Percentiles rank a stretch among this genome's conserved stretches.
Evolutionary conservation across 30 jellyfish, hydroid and myxozoan species (phyloP).

Genomic region (Cassiopea andromeda): DNA sequence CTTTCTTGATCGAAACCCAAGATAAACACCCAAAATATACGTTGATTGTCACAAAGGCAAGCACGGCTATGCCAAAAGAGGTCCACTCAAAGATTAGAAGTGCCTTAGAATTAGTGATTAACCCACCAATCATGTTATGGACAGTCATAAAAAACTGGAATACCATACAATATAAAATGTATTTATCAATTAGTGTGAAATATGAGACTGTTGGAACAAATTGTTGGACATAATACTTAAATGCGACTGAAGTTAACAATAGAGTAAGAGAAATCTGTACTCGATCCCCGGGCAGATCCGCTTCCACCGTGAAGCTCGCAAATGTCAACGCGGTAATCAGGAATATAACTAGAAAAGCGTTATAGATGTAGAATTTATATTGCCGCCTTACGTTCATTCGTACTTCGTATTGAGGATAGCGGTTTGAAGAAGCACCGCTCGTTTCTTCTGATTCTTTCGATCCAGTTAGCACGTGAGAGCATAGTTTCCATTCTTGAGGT

Average conservation of each 20-base stretch:
- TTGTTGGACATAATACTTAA: slow-evolving; percentile 62
- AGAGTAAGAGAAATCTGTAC: slow-evolving; percentile 52
- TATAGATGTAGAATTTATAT: slow-evolving; percentile 34
- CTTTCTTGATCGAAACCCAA: background rate
- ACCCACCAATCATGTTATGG: slow-evolving; percentile 27
- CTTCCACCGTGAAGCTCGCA: slow-evolving; percentile 44
- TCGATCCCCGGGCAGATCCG: slow-evolving; percentile 58
- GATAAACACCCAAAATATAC: slow-evolving; percentile 6
- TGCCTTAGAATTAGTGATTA: background rate
- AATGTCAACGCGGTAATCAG: slow-evolving; percentile 64
- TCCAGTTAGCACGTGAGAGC: slow-evolving; percentile 32
- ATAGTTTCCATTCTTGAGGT: slow-evolving; percentile 49
- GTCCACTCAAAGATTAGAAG: slow-evolving; percentile 4
- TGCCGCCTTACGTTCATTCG: slow-evolving; percentile 60
- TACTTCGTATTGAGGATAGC: slow-evolving; percentile 61
- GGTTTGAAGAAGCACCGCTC: slow-evolving; percentile 40
- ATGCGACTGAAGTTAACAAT: slow-evolving; percentile 69
- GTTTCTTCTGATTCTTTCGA: background rate
- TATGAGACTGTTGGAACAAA: slow-evolving; percentile 64
- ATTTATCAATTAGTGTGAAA: slow-evolving; percentile 33
- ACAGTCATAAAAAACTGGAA: slow-evolving; percentile 66
- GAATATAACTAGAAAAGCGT: slow-evolving; percentile 28
- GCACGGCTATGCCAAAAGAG: slow-evolving; percentile 1
- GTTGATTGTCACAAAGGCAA: slow-evolving; percentile 1
- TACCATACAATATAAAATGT: slow-evolving; percentile 51